Conservation (phyloP, 2,797 vertebrate genomes). For the Crypturellus tataupa region DNA sequence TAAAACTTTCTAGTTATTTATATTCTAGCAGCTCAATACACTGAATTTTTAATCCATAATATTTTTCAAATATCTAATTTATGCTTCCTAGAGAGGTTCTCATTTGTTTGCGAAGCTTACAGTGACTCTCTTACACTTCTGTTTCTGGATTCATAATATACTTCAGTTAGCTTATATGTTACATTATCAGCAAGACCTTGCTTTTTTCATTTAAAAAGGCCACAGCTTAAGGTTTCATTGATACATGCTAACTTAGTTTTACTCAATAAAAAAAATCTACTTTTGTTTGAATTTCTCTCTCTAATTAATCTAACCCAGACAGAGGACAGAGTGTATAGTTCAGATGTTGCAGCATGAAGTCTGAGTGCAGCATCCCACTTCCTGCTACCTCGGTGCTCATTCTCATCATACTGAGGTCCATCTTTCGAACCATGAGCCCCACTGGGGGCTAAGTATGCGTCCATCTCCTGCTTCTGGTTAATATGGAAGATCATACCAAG, state of each 20-base stretch:
- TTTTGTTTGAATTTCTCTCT: neutral
- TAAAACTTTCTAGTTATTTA: neutral
- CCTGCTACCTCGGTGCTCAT: neutral
- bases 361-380: neutral
- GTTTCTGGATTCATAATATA: neutral
- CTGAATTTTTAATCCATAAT: neutral
- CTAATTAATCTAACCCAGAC: neutral
- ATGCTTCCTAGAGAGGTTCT: constrained; percentile 21
- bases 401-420: neutral
- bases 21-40: constrained; percentile 1
- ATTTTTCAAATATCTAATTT: neutral
- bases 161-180: neutral
- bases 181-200: neutral
- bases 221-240: neutral
- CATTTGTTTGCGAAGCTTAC: constrained; percentile 6
- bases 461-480: neutral
- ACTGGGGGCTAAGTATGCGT: rapidly evolving
- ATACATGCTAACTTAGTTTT: neutral
- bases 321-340: neutral
- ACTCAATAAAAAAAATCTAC: neutral
- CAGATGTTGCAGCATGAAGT: neutral
- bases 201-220: neutral
- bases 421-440: neutral
- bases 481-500: neutral
- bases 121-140: neutral